Base-by-base conservation (phyloP, 2,113 vertebrate genomes). In the Hymenochirus boettgeri region DNA sequence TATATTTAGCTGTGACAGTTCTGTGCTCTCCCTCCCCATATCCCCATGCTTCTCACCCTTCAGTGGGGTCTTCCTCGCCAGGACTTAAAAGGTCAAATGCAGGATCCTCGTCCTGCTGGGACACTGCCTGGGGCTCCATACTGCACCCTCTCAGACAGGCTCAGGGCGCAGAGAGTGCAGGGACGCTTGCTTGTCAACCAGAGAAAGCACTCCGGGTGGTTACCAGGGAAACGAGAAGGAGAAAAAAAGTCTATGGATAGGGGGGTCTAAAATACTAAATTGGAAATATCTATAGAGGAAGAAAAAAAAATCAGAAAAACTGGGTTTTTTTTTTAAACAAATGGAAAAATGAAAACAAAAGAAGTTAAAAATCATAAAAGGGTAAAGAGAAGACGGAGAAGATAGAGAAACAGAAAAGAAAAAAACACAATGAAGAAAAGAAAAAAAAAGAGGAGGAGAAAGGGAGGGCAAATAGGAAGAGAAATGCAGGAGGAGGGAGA, bases 51-150 rank as follows among this genome's bases (percentile, higher is more conserved):
- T 24, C 65, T 69, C 65, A 69, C 65, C 65, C 65, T 59, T 60
- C 65, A 31, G 27, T 60, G 48, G 57, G 46, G 24, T 69, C 65
- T 52, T 39, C 56, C 24, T 69, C 65, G 35, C 33, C 37, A n/a
- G 65, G 65, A 19, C 65, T 69, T 31, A 57, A 57, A 31, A 48
- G 65, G 56, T 69, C 47, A 69, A 21, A 60, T 15, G 46, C 25
- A 60, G 50, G 56, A 52, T 50, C 56, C 18, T 69, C 56, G 18
- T 29, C 65, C 46, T 59, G 46, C 55, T 60, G 46, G 65, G 65
- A 69, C 65, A 60, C 24, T 59, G 65, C 56, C 65, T 60, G 55
- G 25, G 65, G 65, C 47, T 69, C 65, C 65, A 69, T 69, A 24
- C 65, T 69, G 65, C 65, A 69, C 65, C 60, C 65, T 69, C 65